Evolutionary conservation across 2,888 invertebrate genomes (phyloP), one percentile per base, ranked within the genome.

Genomic region (Lysandra coridon): DNA sequence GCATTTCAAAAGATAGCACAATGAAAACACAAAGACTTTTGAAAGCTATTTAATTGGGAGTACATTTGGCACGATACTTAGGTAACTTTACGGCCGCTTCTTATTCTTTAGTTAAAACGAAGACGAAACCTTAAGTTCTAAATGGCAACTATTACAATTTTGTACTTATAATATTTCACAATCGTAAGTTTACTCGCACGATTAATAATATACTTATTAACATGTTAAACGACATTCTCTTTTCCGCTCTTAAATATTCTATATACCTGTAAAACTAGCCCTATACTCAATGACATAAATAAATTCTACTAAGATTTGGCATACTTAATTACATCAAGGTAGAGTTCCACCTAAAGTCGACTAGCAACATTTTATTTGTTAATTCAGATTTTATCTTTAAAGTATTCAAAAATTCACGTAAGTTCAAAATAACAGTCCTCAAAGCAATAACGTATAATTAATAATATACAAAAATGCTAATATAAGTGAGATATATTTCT

Each of bases 21-120:
- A 84, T 83, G 81, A 85, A 85, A 83, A 81, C 64, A 81, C 79
- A 84, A 79, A 80, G 80, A 80, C 60, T 81, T 83, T 83, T 82
- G 79, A 82, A 83, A 82, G 80, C 86, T 84, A 83, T 83, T 78
- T 79, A 80, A 80, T 75, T 80, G 84, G 82, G 78, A 78, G 80
- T 82, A 83, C 80, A 81, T 84, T 83, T 84, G 84, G 84, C 84
- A 84, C 82, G 80, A 80, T 81, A 82, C 78, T 78, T 78, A 82
- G 78, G 80, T 76, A 75, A 53, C 57, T 2, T 75, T 49, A 44
- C 44, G 40, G 37, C 74, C 74, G 44, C 30, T 17, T 53, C 57
- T 57, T 53, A 30, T 76, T 33, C 76, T 49, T 75, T 23, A 69
- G 76, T 79, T 79, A 62, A 10, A 73, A 80, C 62, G 74, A 81